Percentiles rank a stretch among this genome's conserved stretches.
These are phyloP conservation scores for Eurytoma californica DNA, from an alignment of 2,888 invertebrate species.

Conservation along the genomic window DNA sequence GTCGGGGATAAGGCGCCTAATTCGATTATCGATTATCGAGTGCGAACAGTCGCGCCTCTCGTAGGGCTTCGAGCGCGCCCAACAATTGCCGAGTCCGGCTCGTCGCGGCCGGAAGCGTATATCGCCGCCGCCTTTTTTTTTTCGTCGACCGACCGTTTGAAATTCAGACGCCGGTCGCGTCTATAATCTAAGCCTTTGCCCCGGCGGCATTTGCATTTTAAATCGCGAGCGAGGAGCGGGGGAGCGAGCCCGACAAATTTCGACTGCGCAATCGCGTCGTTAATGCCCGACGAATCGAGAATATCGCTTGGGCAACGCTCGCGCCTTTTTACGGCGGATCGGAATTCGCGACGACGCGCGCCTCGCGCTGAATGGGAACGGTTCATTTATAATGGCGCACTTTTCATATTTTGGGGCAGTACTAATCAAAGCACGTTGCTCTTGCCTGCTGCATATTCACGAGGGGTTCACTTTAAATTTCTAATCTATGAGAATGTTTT, in stretches of 20 bases:
- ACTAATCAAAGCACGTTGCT: neutral
- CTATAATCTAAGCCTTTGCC: constrained; percentile 39
- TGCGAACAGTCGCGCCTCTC: constrained; percentile 57
- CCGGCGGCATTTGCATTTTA: constrained; percentile 43
- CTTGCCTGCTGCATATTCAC: constrained; percentile 3
- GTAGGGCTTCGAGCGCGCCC: neutral
- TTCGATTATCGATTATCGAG: constrained; percentile 63
- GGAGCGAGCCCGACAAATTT: constrained; percentile 9
- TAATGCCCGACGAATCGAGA: neutral
- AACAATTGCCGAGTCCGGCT: neutral
- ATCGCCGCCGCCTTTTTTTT: neutral
- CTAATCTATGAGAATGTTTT: constrained; percentile 17
- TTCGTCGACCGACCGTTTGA: constrained; percentile 19
- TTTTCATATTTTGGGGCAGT: constrained; percentile 13
- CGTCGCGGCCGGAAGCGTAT: constrained; percentile 19
- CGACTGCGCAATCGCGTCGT: neutral
- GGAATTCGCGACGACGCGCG: neutral
- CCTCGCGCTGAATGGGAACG: neutral
- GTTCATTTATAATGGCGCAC: constrained; percentile 3
- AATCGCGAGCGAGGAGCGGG: constrained; percentile 12
- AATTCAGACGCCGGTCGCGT: constrained; percentile 32
- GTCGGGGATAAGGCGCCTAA: constrained; percentile 57
- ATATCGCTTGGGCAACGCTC: neutral
- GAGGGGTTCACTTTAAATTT: constrained; percentile 17
- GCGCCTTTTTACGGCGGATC: too few relatives aligned